phyloP scores from a whole-genome alignment of 2,888 invertebrate species.

The Gryllus longicercus region DNA sequence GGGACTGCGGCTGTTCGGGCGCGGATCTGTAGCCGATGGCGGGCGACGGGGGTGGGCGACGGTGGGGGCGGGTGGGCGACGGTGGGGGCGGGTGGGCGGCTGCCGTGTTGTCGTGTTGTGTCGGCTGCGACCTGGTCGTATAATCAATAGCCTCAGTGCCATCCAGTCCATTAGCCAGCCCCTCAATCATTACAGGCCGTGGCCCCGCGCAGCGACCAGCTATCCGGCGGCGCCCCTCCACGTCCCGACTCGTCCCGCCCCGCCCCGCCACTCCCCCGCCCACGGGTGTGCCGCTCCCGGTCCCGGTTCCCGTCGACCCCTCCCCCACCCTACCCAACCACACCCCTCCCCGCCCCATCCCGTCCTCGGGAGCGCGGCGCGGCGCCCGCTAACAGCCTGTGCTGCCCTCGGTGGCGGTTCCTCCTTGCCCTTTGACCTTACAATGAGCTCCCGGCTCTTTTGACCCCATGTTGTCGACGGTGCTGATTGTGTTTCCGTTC shows the following conservation, averaged over 20 bases:
- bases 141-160: slow-evolving; percentile 17
- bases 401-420: too few relatives aligned
- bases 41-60: neutral
- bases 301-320: too few relatives aligned
- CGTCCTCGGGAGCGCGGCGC: too few relatives aligned
- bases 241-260: too few relatives aligned
- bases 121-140: slow-evolving; percentile 17
- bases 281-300: too few relatives aligned
- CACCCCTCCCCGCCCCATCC: too few relatives aligned
- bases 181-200: neutral
- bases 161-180: slow-evolving; percentile 17
- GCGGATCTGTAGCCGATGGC: neutral
- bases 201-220: neutral
- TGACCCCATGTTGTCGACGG: neutral
- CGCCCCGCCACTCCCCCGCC: too few relatives aligned
- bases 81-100: neutral
- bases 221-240: too few relatives aligned
- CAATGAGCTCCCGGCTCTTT: slow-evolving; percentile 17
- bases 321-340: too few relatives aligned
- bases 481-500: slow-evolving; percentile 17
- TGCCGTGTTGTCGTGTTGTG: slow-evolving; percentile 17
- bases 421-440: neutral
- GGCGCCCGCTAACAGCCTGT: too few relatives aligned
- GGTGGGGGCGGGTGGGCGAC: neutral
- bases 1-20: neutral